Evolutionary conservation across 2,797 vertebrate genomes (phyloP).

Genomic region (Eulemur coronatus): DNA sequence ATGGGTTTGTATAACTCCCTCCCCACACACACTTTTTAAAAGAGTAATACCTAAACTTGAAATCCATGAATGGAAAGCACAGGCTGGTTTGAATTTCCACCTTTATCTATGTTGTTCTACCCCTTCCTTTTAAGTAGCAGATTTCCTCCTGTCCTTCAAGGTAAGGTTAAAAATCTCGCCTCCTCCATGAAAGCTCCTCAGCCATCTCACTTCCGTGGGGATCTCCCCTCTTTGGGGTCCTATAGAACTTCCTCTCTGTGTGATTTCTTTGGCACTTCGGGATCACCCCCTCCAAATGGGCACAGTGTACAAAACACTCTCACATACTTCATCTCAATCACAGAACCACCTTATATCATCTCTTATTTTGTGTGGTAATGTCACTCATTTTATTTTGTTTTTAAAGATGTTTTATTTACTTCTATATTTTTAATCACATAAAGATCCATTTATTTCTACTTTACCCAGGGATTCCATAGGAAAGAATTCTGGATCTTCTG

Average conservation of each 20-base stretch:
- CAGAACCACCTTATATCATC: neutral
- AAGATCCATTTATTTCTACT: neutral
- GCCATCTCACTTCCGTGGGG: neutral
- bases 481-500: neutral
- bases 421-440: neutral
- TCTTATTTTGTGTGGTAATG: neutral
- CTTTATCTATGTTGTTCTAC: neutral
- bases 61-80: neutral
- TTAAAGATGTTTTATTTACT: neutral
- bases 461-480: neutral
- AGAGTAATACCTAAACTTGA: neutral
- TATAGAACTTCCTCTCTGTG: neutral
- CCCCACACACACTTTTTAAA: neutral
- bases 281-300: neutral
- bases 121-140: neutral
- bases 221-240: too few relatives aligned
- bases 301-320: neutral
- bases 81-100: neutral
- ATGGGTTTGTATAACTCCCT: neutral
- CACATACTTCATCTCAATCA: neutral
- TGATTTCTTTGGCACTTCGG: neutral
- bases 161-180: neutral
- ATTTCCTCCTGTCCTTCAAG: neutral
- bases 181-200: neutral
- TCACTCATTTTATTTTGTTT: neutral